Percentiles rank a stretch among this genome's conserved stretches.
Evolutionary conservation across 23 tunicate species (phyloP).

Genomic region (Corella eumyota): DNA sequence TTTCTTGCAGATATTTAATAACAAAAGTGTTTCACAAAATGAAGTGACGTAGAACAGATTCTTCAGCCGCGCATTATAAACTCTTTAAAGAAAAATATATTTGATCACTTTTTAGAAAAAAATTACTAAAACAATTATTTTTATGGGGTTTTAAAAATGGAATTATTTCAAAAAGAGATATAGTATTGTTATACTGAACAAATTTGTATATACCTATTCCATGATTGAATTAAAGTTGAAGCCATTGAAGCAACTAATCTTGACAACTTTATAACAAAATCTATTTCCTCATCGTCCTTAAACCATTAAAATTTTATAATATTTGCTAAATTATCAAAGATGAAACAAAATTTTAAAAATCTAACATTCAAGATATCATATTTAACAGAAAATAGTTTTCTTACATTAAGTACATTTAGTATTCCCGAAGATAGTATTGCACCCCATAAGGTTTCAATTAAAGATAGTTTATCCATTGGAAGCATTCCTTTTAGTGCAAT

Average conservation of each 20-base stretch:
- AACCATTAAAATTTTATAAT: no score
- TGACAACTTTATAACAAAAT: constrained; percentile 70
- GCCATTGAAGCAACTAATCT: constrained; percentile 60
- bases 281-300: constrained; percentile 59
- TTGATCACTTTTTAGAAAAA: no score
- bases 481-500: constrained; percentile 89
- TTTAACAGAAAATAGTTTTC: not conserved
- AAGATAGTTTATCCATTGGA: constrained; percentile 58
- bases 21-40: no score
- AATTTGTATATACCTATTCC: constrained; percentile 32
- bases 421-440: constrained; percentile 45
- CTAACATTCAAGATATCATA: not conserved
- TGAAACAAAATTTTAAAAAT: not conserved
- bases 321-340: not conserved
- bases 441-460: constrained; percentile 60
- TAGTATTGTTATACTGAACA: no score
- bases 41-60: no score
- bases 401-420: constrained; percentile 14
- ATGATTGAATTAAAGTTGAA: constrained; percentile 53
- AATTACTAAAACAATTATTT: no score
- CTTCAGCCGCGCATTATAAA: no score
- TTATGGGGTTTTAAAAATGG: no score
- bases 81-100: no score
- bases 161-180: no score
- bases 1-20: no score